Evolutionary conservation across 2,888 invertebrate genomes (phyloP).

Genomic region (Drosophila fungiperda): DNA sequence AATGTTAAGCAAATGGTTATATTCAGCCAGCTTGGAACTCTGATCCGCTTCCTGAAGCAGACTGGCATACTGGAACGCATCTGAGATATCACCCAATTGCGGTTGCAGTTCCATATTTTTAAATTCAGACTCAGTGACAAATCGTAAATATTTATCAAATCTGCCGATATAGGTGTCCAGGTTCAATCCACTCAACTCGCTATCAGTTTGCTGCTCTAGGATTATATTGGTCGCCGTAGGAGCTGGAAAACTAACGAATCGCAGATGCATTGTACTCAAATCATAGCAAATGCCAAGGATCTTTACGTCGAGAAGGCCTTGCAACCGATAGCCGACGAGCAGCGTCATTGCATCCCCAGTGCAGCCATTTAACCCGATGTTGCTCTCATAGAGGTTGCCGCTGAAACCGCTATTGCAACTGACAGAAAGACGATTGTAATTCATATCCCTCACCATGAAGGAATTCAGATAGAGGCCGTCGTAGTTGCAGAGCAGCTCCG

Average conservation of each 20-base stretch:
- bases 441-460: rapidly evolving
- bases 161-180: constrained; percentile 33
- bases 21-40: constrained; percentile 6
- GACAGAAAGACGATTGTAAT: not conserved
- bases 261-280: constrained; percentile 14
- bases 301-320: constrained; percentile 22
- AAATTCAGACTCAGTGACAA: constrained; percentile 11
- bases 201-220: not conserved
- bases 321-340: constrained; percentile 34
- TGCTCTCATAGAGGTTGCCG: constrained; percentile 40
- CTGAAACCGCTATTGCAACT: constrained; percentile 4
- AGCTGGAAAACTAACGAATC: constrained; percentile 37
- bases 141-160: constrained; percentile 29
- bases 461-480: constrained; percentile 12
- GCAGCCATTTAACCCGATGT: constrained; percentile 33
- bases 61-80: constrained; percentile 27
- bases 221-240: constrained; percentile 23
- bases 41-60: constrained; percentile 35
- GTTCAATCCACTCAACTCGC: constrained; percentile 20
- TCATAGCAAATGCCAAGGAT: constrained; percentile 47
- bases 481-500: constrained; percentile 10
- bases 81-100: constrained; percentile 29
- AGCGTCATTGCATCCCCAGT: constrained; percentile 34
- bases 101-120: not conserved
- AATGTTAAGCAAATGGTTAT: constrained; percentile 31